A percentile compares a stretch with the other conserved stretches of the same genome.
phyloP scores from a whole-genome alignment of 2,888 invertebrate genomes.

The Tipula vernalis region DNA sequence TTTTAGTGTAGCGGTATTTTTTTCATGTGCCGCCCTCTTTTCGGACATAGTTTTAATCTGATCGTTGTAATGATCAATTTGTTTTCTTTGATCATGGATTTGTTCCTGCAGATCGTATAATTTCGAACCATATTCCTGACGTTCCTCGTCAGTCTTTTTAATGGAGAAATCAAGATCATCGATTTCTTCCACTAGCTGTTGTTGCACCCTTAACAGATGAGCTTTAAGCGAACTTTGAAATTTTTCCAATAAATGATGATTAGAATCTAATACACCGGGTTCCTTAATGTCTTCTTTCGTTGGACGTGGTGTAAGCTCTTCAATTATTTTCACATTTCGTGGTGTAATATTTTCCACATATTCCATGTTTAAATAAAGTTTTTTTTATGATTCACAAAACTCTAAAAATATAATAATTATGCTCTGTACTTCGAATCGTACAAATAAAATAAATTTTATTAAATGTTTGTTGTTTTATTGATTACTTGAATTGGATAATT shows the following conservation, averaged over 20 bases:
- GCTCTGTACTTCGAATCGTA: not conserved
- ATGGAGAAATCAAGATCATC: constrained; percentile 44
- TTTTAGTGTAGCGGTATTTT: constrained; percentile 27
- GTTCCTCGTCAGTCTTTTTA: constrained; percentile 25
- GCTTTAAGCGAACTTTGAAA: constrained; percentile 57
- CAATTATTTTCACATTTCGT: not conserved
- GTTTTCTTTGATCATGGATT: constrained; percentile 35
- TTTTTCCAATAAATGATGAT: constrained; percentile 58
- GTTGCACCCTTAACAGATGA: constrained; percentile 52
- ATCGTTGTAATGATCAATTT: constrained; percentile 35
- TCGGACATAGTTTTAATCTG: constrained; percentile 31
- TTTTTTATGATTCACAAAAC: not conserved
- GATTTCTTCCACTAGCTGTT: constrained; percentile 52
- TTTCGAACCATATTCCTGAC: constrained; percentile 34
- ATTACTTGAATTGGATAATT: not conserved
- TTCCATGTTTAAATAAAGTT: not conserved
- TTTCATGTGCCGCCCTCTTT: constrained; percentile 30
- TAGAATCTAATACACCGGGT: constrained; percentile 45
- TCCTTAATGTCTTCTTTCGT: not conserved
- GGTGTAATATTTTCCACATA: constrained; percentile 7
- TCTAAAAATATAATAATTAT: not conserved
- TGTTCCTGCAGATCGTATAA: constrained; percentile 41
- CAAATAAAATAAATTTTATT: not conserved
- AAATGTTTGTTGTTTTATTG: not conserved
- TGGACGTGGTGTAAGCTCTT: constrained; percentile 8